A percentile compares a stretch with the other conserved stretches of the same genome.
These are phyloP conservation scores for Micropoecilia bifurca DNA, from an alignment of 2,797 vertebrate species.

Conservation along the genomic window DNA sequence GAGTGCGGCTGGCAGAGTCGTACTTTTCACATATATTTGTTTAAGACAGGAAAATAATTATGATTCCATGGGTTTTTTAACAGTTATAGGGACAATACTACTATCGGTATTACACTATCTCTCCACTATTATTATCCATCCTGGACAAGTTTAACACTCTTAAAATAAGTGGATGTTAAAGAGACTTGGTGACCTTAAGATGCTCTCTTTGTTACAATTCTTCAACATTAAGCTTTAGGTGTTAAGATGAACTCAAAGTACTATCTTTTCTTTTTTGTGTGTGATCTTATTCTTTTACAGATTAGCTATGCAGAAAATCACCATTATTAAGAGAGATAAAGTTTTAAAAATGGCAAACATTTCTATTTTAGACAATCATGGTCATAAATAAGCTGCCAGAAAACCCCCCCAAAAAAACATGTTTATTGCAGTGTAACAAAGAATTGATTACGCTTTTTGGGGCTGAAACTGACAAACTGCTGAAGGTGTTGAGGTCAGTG, in stretches of 20 bases:
- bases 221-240: neutral
- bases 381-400: constrained; percentile 18
- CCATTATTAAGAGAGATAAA: too few relatives aligned
- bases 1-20: neutral
- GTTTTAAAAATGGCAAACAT: constrained; percentile 13
- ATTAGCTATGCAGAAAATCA: neutral
- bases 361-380: constrained; percentile 18
- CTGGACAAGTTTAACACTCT: neutral
- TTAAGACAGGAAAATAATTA: neutral
- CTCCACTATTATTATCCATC: neutral
- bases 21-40: neutral
- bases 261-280: neutral
- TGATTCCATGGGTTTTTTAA: neutral
- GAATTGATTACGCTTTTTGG: neutral
- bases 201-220: neutral
- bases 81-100: neutral
- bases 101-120: neutral
- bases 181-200: neutral
- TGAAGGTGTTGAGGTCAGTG: constrained; percentile 2
- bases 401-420: too few relatives aligned
- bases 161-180: neutral
- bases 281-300: neutral
- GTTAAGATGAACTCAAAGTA: neutral
- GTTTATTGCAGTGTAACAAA: neutral
- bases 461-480: neutral